A percentile compares a stretch with the other conserved stretches of the same genome.
Evolutionary conservation across 2,888 invertebrate species (phyloP).

Genomic region (Drosophila monieri): DNA sequence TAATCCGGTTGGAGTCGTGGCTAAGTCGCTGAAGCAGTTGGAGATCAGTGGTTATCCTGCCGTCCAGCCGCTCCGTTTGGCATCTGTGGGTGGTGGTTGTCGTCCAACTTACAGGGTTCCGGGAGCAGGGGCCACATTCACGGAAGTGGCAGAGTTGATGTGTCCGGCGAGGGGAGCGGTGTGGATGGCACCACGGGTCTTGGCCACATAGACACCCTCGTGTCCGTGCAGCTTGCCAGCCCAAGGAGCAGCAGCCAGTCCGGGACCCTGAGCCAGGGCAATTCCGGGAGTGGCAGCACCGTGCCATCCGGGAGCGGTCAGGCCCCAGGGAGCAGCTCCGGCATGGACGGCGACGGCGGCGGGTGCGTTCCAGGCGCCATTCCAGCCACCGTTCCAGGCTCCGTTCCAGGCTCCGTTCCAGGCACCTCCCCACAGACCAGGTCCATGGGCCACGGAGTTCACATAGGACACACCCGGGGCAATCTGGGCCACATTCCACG

Average conservation of each 20-base stretch:
- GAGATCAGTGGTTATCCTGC: constrained; percentile 24
- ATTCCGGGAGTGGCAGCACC: constrained; percentile 83
- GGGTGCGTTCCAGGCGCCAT: constrained; percentile 66
- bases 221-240: constrained; percentile 71
- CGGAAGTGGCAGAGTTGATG: constrained; percentile 81
- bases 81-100: constrained; percentile 39
- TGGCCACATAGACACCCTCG: constrained; percentile 82
- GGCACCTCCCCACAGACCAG: constrained; percentile 65
- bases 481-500: constrained; percentile 68
- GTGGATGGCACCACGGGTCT: constrained; percentile 83
- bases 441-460: constrained; percentile 72
- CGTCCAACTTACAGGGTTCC: constrained; percentile 73
- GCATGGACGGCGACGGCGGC: constrained; percentile 73
- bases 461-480: constrained; percentile 80
- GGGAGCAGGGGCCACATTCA: constrained; percentile 83
- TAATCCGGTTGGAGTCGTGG: constrained; percentile 68
- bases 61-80: constrained; percentile 54
- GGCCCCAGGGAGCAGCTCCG: constrained; percentile 66
- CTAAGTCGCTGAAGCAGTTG: constrained; percentile 50
- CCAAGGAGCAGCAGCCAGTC: constrained; percentile 73
- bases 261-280: constrained; percentile 77
- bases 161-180: constrained; percentile 83
- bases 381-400: constrained; percentile 70
- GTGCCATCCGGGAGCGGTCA: constrained; percentile 80
- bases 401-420: constrained; percentile 70